Evolutionary conservation across 2,113 vertebrate species (phyloP), one percentile per base, ranked within the genome.

Genomic region (Dipodomys ordii): DNA sequence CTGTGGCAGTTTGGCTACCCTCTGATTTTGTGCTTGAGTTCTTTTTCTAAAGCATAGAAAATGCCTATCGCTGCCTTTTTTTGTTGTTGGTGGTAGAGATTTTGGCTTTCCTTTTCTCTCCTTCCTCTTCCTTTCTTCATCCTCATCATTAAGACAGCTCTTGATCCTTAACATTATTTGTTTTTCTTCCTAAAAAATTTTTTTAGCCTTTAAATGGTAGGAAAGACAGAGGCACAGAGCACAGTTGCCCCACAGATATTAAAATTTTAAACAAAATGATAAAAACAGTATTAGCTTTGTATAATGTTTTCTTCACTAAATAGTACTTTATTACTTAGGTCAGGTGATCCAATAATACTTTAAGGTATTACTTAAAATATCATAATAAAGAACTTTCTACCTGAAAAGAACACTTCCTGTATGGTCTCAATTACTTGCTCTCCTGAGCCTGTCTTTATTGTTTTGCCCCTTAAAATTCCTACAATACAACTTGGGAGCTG

Each of bases 291-390:
- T 53, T 71, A 83, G 23, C n/a, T 35, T 94, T 71, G 71, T 5
- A 69, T 7, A 15, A 74, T 78, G 67, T 10, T 87, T 94, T 91
- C 91, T 32, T 25, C 27, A 67, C 27, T 53, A 87, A 77, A 30
- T 57, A 69, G 11, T 53, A 5, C 87, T 85, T 82, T 85, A 85
- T 49, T 73, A 79, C 23, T 68, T 78, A 62, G 30, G 72, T 62
- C 87, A 94, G 92, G 15, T 49, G 53, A 92, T 84, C 32, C 68
- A 82, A 78, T 83, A 76, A 90, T 30, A 90, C 13, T 87, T 69
- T 79, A 62, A 72, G 62, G 35, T 6, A 62, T 85, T 22, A 79
- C 86, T 64, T n/a, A 86, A 88, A 86, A 71, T 74, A 39, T 2
- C 5, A 6, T 69, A 79, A 64, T 74, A 83, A 15, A 62, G 18